phyloP scores from a whole-genome alignment of 2,888 invertebrate genomes.

The Lasioglossum figueresi region DNA sequence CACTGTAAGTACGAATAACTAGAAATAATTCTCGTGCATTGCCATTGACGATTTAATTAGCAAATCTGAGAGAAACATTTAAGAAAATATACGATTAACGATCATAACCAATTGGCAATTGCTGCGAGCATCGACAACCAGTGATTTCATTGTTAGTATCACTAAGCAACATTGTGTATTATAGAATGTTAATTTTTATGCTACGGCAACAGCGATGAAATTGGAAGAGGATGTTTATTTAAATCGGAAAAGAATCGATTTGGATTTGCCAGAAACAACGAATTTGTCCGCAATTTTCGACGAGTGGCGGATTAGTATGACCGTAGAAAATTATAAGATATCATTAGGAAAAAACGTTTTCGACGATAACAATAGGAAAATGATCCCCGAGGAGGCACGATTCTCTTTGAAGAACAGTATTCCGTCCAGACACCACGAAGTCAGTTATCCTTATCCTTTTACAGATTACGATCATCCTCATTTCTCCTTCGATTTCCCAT shows the following conservation, averaged over 20 bases:
- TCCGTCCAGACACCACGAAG: constrained; percentile 30
- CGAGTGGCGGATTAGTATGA: constrained; percentile 23
- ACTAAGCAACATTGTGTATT: constrained; percentile 49
- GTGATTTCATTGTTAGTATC: constrained; percentile 3
- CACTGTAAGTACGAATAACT: constrained; percentile 33
- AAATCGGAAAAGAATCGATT: background rate
- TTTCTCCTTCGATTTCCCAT: constrained; percentile 40
- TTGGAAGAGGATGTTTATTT: constrained; percentile 13
- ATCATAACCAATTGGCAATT: constrained; percentile 42
- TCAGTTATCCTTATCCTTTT: constrained; percentile 59
- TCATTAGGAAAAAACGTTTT: background rate
- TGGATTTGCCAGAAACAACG: constrained; percentile 6
- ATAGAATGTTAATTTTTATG: constrained; percentile 53
- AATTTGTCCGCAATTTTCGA: constrained; percentile 38
- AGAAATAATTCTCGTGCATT: background rate
- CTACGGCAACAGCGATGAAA: constrained; percentile 33
- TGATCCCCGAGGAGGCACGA: constrained; percentile 26
- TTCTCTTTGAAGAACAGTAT: constrained; percentile 28
- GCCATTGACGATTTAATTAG: background rate
- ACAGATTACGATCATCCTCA: constrained; percentile 33
- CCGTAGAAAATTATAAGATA: constrained; percentile 4
- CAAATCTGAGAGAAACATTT: background rate
- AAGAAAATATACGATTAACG: too few relatives aligned
- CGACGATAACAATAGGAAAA: background rate
- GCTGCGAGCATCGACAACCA: constrained; percentile 2